Evolutionary conservation across 2,113 vertebrate genomes (phyloP).

Genomic region (Phoxinus phoxinus): DNA sequence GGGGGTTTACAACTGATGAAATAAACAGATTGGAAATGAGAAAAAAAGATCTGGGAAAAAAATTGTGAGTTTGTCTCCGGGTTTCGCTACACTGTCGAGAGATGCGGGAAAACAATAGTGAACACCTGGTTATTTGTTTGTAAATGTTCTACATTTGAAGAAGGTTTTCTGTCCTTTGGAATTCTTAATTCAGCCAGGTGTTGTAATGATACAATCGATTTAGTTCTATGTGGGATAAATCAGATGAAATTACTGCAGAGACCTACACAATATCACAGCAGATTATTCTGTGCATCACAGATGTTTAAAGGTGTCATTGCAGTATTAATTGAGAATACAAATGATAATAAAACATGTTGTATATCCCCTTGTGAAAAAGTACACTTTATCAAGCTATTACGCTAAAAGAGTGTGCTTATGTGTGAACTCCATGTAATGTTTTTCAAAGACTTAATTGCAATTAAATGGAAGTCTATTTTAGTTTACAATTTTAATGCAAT

Average conservation of each 20-base stretch:
- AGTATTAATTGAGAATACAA: too few relatives aligned
- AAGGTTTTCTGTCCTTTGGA: not conserved
- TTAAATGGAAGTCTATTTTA: too few relatives aligned
- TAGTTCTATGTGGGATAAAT: not conserved
- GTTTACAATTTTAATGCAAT: too few relatives aligned
- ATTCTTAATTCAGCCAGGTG: not conserved
- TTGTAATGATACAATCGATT: not conserved
- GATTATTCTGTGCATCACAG: not conserved
- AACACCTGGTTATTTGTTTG: conserved; percentile 17
- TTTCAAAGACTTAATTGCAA: too few relatives aligned
- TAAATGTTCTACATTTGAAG: not conserved
- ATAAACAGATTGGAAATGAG: conserved; percentile 16
- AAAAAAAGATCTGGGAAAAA: not conserved
- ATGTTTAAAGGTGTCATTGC: not conserved
- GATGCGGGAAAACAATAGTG: not conserved
- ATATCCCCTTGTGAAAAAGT: not conserved
- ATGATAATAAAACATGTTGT: not conserved
- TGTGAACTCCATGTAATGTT: too few relatives aligned
- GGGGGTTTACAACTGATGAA: not conserved
- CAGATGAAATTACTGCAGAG: not conserved
- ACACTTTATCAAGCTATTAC: too few relatives aligned
- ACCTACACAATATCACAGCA: not conserved
- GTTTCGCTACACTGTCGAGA: not conserved
- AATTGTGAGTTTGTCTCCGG: not conserved
- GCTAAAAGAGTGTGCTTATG: too few relatives aligned